phyloP scores from a whole-genome alignment of 2,797 vertebrate species.

The Morus bassanus region DNA sequence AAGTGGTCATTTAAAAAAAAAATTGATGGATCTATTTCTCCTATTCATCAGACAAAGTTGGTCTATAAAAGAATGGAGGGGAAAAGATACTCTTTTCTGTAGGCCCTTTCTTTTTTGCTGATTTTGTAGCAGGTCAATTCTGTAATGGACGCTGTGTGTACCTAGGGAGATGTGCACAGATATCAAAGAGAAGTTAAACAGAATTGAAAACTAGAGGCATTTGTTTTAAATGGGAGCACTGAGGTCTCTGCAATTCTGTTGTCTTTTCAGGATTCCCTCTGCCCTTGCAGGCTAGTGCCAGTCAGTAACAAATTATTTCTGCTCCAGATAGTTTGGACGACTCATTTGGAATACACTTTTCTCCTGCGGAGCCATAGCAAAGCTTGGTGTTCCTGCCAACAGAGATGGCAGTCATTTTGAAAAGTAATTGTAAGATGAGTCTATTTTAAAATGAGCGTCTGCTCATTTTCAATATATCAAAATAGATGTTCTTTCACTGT shows the following conservation, averaged over 20 bases:
- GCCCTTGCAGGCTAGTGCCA: background rate
- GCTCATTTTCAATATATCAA: background rate
- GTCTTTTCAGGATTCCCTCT: conserved; percentile 9
- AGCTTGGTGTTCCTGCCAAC: background rate
- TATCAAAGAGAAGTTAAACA: background rate
- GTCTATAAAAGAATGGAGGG: background rate
- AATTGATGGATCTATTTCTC: background rate
- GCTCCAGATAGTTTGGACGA: conserved; percentile 6
- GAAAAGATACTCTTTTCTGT: background rate
- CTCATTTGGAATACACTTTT: conserved; percentile 1
- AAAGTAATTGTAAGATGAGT: background rate
- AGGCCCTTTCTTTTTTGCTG: background rate
- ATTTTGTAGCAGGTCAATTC: background rate
- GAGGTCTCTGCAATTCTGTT: background rate
- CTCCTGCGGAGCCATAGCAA: background rate
- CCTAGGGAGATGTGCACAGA: background rate
- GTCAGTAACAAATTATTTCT: conserved; percentile 1
- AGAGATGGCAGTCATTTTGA: conserved; percentile 36
- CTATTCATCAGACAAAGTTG: background rate
- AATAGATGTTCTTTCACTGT: conserved; percentile 7
- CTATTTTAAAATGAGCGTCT: conserved; percentile 18
- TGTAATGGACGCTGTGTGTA: background rate
- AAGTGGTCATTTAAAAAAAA: background rate
- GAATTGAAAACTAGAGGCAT: background rate
- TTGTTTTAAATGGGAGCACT: background rate